phyloP scores from a whole-genome alignment of 2,888 invertebrate species.

The Euzophera pinguis region DNA sequence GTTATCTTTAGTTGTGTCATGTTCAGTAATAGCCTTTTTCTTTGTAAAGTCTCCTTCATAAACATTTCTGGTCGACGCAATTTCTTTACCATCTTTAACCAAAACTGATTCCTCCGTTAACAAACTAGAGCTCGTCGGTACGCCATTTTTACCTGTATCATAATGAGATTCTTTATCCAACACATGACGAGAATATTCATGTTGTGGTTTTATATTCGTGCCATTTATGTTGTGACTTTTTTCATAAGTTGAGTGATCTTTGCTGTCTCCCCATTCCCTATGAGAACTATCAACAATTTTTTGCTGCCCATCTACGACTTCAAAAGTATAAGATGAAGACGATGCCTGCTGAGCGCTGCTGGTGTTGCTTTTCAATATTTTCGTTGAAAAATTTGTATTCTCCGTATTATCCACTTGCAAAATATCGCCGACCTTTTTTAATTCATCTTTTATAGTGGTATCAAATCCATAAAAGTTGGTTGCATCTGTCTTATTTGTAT shows the following conservation, averaged over 20 bases:
- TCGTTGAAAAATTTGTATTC: constrained; percentile 65
- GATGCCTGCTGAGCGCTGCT: constrained; percentile 81
- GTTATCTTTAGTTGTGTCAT: constrained; percentile 44
- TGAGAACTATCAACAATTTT: constrained; percentile 78
- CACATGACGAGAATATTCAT: constrained; percentile 77
- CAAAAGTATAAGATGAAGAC: constrained; percentile 81
- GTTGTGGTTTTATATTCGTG: constrained; percentile 76
- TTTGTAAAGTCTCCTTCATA: constrained; percentile 70
- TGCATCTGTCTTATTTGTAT: constrained; percentile 60
- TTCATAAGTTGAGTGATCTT: constrained; percentile 73
- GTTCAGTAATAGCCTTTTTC: constrained; percentile 63
- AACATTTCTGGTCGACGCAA: constrained; percentile 62
- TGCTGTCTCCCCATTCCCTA: constrained; percentile 79
- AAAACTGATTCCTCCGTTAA: constrained; percentile 64
- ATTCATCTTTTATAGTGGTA: constrained; percentile 63
- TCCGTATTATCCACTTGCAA: constrained; percentile 57
- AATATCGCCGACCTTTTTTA: constrained; percentile 67
- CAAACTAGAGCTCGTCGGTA: constrained; percentile 64
- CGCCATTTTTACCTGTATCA: constrained; percentile 78
- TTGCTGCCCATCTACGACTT: constrained; percentile 82
- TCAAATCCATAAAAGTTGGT: constrained; percentile 73
- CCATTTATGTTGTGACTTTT: constrained; percentile 76
- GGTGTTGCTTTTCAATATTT: constrained; percentile 77
- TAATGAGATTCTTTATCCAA: constrained; percentile 78
- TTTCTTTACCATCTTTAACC: constrained; percentile 68